Percentiles rank a stretch among this genome's conserved stretches.
These are phyloP conservation scores for Camponotus floridanus DNA, from an alignment of 1,140 invertebrate species.

Conservation along the genomic window DNA sequence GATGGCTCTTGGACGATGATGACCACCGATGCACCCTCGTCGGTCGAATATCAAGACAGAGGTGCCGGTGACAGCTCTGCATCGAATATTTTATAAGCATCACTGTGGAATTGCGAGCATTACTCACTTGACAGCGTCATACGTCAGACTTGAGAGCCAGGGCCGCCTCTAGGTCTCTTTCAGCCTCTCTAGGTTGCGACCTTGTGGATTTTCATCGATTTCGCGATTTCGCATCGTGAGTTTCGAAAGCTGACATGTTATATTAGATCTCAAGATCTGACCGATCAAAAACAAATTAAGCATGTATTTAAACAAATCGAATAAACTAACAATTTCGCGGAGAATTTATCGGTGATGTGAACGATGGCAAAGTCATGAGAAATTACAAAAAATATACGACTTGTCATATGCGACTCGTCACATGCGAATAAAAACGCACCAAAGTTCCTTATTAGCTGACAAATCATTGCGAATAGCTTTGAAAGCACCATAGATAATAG, in stretches of 20 bases:
- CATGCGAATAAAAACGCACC: not conserved
- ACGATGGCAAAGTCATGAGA: not conserved
- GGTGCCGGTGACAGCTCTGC: slow-evolving; percentile 63
- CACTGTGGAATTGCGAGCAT: slow-evolving; percentile 74
- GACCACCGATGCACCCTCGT: slow-evolving; percentile 53
- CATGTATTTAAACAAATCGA: not conserved
- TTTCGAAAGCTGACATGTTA: not conserved
- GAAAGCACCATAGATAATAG: slow-evolving; percentile 45
- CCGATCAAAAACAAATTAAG: not conserved
- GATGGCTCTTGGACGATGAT: slow-evolving; percentile 31
- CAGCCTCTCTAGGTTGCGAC: slow-evolving; percentile 2
- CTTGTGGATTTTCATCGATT: slow-evolving; percentile 22
- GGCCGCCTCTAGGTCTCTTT: slow-evolving; percentile 63
- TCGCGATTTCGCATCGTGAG: not conserved
- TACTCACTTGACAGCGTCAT: slow-evolving; percentile 76
- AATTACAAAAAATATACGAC: not conserved
- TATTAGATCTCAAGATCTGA: not conserved
- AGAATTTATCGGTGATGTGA: no score
- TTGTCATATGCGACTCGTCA: not conserved
- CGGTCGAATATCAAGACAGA: slow-evolving; percentile 70
- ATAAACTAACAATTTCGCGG: not conserved
- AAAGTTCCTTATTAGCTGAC: no score
- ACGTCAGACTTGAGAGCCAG: slow-evolving; percentile 71
- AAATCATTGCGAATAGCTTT: slow-evolving; percentile 32
- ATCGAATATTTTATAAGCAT: slow-evolving; percentile 76